A percentile compares a stretch with the other conserved stretches of the same genome.
Conservation (phyloP, 1,140 invertebrate species). For the Pseudobourletiella spinata region DNA sequence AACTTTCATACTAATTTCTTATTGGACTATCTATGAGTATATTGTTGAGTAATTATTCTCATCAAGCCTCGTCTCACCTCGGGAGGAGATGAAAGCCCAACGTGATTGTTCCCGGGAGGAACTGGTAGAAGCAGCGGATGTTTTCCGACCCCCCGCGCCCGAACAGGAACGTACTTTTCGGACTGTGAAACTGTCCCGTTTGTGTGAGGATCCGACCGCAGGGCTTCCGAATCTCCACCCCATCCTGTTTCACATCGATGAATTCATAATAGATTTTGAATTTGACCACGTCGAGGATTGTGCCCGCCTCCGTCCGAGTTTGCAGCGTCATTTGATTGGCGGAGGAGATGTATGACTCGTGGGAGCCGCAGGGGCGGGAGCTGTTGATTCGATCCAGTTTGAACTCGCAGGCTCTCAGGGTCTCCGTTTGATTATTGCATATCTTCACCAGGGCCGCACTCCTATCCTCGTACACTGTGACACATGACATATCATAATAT, state of each 20-base stretch:
- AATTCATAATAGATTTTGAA: conserved; percentile 12
- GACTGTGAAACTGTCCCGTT: not conserved
- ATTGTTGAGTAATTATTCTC: no score
- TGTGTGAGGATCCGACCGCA: not conserved
- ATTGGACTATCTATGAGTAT: no score
- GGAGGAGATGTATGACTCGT: not conserved
- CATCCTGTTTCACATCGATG: conserved; percentile 5
- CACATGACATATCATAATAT: no score
- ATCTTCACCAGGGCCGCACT: not conserved
- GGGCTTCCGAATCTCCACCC: not conserved
- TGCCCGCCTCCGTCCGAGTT: not conserved
- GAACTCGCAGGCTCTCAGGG: not conserved
- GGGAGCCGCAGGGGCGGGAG: not conserved
- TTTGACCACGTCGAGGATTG: not conserved
- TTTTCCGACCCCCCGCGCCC: not conserved
- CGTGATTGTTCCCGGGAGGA: not conserved
- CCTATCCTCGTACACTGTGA: not conserved
- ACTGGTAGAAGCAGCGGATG: conserved; percentile 2
- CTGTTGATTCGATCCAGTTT: not conserved
- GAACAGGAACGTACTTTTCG: not conserved
- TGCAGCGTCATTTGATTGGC: not conserved
- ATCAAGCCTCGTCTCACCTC: no score
- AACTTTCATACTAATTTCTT: no score
- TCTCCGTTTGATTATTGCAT: conserved; percentile 1
- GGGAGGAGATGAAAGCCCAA: not conserved